phyloP scores from a whole-genome alignment of 2,113 vertebrate species.

The Pterocles gutturalis region DNA sequence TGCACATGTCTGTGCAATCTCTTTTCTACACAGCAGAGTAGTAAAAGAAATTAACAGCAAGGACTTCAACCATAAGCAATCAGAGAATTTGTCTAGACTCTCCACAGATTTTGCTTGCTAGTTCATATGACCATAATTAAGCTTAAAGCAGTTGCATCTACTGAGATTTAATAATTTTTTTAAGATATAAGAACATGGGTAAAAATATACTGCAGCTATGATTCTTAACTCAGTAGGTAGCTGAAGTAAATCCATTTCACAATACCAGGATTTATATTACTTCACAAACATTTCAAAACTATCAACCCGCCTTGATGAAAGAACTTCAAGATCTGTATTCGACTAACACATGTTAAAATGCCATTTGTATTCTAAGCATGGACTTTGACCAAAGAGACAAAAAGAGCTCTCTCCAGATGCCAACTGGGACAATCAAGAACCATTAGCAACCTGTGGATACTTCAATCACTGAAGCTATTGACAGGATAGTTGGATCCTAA shows the following conservation, averaged over 20 bases:
- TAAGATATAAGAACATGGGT: neutral
- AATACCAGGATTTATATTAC: neutral
- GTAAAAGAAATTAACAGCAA: neutral
- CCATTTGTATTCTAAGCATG: slow-evolving; percentile 16
- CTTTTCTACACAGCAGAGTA: neutral
- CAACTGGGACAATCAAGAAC: slow-evolving; percentile 36
- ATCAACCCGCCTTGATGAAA: neutral
- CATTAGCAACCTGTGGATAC: neutral
- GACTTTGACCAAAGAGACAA: neutral
- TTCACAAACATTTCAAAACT: neutral
- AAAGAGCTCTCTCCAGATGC: neutral
- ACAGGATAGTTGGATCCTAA: neutral
- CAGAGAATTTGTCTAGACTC: neutral
- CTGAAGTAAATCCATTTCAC: neutral
- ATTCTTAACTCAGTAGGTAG: neutral
- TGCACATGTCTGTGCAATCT: neutral
- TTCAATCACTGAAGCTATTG: slow-evolving; percentile 25
- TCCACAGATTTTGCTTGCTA: neutral
- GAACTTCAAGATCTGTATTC: neutral
- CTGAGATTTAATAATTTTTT: neutral
- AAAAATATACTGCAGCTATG: neutral
- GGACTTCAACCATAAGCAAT: neutral
- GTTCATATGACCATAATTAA: neutral
- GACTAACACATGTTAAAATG: neutral
- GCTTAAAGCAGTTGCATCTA: neutral